Conservation (phyloP, 1,140 invertebrate genomes). For the Acromyrmex heyeri region DNA sequence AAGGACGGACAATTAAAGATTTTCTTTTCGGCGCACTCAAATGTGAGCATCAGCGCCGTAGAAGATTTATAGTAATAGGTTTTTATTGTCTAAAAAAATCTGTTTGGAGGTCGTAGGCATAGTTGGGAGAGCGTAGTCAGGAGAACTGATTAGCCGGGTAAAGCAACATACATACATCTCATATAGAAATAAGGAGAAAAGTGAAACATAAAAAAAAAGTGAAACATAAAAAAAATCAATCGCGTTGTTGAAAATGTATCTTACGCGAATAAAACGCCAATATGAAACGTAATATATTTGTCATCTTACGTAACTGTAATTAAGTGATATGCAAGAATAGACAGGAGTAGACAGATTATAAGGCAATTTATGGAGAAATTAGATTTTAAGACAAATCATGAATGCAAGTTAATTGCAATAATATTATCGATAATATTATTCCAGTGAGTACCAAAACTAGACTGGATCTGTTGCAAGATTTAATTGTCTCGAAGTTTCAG, state of each 20-base stretch:
- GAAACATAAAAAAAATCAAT: constrained; percentile 66
- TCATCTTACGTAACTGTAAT: constrained; percentile 32
- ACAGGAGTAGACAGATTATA: neutral
- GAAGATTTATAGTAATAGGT: constrained; percentile 9
- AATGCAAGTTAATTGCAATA: neutral
- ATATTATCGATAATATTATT: constrained; percentile 34
- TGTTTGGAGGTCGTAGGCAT: constrained; percentile 22
- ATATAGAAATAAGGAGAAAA: constrained; percentile 41
- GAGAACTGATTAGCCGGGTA: neutral
- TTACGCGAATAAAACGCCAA: constrained; percentile 56
- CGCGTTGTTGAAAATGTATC: constrained; percentile 67
- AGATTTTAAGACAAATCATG: constrained; percentile 44
- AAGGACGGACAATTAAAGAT: constrained; percentile 57
- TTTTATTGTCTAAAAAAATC: constrained; percentile 55
- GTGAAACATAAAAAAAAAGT: constrained; percentile 40
- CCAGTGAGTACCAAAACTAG: constrained; percentile 65
- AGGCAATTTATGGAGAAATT: constrained; percentile 42
- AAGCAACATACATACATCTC: neutral
- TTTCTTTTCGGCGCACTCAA: constrained; percentile 58
- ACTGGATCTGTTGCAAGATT: neutral
- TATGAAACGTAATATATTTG: constrained; percentile 56
- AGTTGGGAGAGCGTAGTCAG: constrained; percentile 11
- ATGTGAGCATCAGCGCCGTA: neutral
- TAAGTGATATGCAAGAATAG: neutral
- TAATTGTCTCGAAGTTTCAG: constrained; percentile 21